Evolutionary conservation across 2,888 invertebrate genomes (phyloP), one percentile per base, ranked within the genome.

Genomic region (Folsomia candida): DNA sequence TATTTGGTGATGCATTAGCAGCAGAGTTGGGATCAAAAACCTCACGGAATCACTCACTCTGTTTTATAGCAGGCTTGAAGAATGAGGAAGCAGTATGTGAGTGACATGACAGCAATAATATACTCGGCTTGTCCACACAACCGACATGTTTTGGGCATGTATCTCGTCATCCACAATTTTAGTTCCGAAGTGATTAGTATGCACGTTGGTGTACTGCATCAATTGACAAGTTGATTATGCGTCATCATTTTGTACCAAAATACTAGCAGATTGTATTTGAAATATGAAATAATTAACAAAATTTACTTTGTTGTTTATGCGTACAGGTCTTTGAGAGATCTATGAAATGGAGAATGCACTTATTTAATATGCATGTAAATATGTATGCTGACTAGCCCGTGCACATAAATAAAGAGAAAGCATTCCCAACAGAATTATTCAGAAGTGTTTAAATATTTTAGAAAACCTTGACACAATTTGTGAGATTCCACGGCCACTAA

Each of bases 81-180:
- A 54, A 54, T 54, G 54, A 54, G 54, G 54, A 54, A 54, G 54
- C n/a, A 54, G 20, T 6, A 54, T 54, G 54, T 54, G 54, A 54
- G 54, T 54, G 54, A 54, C 54, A n/a, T 37, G n/a, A n/a, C n/a
- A n/a, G 54, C 54, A 54, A 54, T 54, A 54, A 54, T 54, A 54
- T 20, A 54, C 54, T 54, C 37, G 14, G 6, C 54, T 54, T 54
- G 54, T 22, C 54, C 54, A 54, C 54, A 54, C 22, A 22, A 47
- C 18, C n/a, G 37, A 9, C 14, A 37, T 37, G 4, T 9, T 14
- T 37, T 9, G 37, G 37, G 37, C 14, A 37, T 37, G 4, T 37
- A 37, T 37, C 14, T 37, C 4, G 4, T 37, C 37, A 4, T 37
- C 14, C 37, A 37, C 4, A 37, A 37, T 37, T 37, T 37, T 37